Evolutionary conservation across 2,888 invertebrate species (phyloP), one percentile per base, ranked within the genome.

Genomic region (Cataglyphis albicans): DNA sequence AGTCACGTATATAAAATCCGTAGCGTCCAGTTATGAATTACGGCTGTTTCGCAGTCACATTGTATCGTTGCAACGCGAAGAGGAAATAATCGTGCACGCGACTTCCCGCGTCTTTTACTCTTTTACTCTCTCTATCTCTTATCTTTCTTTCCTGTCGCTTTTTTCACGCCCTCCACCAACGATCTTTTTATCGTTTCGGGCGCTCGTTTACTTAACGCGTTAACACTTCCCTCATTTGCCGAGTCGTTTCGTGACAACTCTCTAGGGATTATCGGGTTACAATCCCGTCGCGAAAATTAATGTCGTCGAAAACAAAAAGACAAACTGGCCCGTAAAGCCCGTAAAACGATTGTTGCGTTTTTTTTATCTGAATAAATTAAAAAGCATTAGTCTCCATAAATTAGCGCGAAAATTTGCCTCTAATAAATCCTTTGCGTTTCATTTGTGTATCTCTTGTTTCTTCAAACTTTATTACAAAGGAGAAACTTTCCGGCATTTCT

Each of bases 121-220:
- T 65, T 9, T 15, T 18, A 3, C 15, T 25, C 6, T 6, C 65
- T 25, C 5, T 29, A 25, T 18, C 7, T 0, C 7, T n/a, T 52
- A n/a, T 52, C 18, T 18, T 1, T 6, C 6, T 6, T 25, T 25
- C 21, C 3, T 35, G 15, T 29, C 21, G 18, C 15, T 12, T 15
- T 52, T 67, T 29, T 48, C 48, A 18, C 38, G 2, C 10, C 63
- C n/a, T 35, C n/a, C 7, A 29, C 21, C 59, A 25, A 18, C 44
- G 12, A 44, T 25, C 44, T 80, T 80, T 80, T 80, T 80, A 73
- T 59, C 44, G 59, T 73, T 59, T 73, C 25, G 21, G 15, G 6
- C 55, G 78, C 78, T 80, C 78, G 73, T 72, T 80, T 72, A 80
- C 78, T 72, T 80, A 80, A 72, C 78, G 78, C 78, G 35, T 78